Evolutionary conservation across 2,113 vertebrate genomes (phyloP).

Genomic region (Athene noctua): DNA sequence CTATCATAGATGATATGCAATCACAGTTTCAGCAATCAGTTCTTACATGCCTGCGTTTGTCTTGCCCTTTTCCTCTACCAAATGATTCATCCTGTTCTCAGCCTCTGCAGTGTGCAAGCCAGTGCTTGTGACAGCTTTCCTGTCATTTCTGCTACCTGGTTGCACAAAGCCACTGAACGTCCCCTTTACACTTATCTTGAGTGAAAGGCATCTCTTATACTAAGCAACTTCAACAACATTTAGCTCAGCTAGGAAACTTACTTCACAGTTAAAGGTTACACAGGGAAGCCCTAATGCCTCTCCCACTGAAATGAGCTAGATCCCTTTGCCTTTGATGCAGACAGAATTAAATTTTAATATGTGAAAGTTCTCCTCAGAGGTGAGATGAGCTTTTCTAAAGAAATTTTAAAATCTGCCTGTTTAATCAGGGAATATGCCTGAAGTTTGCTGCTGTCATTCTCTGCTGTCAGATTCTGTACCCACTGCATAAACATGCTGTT

Average conservation of each 20-base stretch:
- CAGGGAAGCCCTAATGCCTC: background rate
- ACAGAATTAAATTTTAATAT: background rate
- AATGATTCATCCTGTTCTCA: background rate
- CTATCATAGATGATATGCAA: background rate
- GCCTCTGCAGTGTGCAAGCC: background rate
- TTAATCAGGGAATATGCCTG: background rate
- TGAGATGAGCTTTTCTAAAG: background rate
- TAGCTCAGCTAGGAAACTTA: background rate
- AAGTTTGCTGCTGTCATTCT: background rate
- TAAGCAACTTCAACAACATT: background rate
- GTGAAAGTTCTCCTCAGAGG: background rate
- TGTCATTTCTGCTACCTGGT: background rate
- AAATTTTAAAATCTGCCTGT: background rate
- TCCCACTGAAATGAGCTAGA: background rate
- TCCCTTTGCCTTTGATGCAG: background rate
- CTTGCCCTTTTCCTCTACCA: background rate
- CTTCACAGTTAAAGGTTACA: background rate
- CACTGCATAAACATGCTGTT: background rate
- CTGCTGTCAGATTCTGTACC: background rate
- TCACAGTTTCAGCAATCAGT: constrained; percentile 23
- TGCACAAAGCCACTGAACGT: background rate
- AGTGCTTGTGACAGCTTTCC: background rate
- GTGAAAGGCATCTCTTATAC: background rate
- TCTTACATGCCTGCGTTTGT: background rate
- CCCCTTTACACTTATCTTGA: background rate